Evolutionary conservation across 2,888 invertebrate genomes (phyloP), one percentile per base, ranked within the genome.

Genomic region (Terebella lapidaria): DNA sequence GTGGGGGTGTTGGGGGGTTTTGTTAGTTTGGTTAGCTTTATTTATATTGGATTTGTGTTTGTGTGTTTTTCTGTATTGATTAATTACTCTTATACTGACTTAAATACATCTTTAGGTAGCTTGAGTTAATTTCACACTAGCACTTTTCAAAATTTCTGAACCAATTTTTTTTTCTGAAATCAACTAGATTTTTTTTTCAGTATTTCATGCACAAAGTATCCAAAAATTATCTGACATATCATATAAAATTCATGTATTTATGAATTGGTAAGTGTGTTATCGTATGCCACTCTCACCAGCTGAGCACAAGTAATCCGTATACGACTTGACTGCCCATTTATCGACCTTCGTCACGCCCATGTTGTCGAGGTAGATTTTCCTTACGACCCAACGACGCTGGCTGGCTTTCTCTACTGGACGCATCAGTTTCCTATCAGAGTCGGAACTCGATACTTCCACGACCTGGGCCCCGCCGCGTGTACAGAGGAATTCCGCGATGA

Each of bases 311-410:
- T 60, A 60, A 30, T 60, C 56, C 47, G 57, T 52, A 26, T 35
- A 49, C 1, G 60, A 60, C 25, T 51, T 42, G 3, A 60, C 45
- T n/a, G 56, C 20, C 60, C 60, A 60, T 18, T 57, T 2, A 15
- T 60, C 60, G 18, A 60, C 52, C 1, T 47, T 27, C 26, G 52
- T 27, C 26, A 20, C 26, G 20, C 60, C 60, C 2, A 24, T 22
- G 4, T 57, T 20, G 42, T 57, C 45, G 22, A 60, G 46, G 52
- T 30, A 60, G 18, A 49, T 30, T 30, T 35, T 60, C 35, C 47
- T 20, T n/a, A 60, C 60, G 18, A 60, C 52, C 60, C 60, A 60
- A n/a, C 56, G 35, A 22, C 60, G 22, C 42, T 51, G 56, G 15
- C 24, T n/a, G 42, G 56, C 52, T 10, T 25, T 28, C 35, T 57